A percentile compares a stretch with the other conserved stretches of the same genome.
Conservation (phyloP, 2,888 invertebrate species). For the Eupithecia subfuscata region DNA sequence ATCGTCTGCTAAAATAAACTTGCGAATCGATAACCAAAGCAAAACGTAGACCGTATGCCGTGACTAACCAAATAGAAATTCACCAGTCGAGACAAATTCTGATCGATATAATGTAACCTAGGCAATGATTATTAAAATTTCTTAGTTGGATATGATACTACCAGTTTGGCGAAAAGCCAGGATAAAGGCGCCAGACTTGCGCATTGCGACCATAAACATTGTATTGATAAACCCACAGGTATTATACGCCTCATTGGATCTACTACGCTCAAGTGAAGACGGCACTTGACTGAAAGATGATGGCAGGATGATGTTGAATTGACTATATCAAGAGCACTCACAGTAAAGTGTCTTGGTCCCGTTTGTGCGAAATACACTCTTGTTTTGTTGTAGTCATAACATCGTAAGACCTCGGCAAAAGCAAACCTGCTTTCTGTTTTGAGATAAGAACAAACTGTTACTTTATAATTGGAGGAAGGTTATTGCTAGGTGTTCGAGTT, state of each 20-base stretch:
- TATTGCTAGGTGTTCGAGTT: neutral
- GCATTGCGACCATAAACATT: slow-evolving; percentile 68
- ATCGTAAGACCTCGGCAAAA: neutral
- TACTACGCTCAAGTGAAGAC: slow-evolving; percentile 1
- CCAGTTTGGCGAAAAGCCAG: slow-evolving; percentile 67
- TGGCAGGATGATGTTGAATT: neutral
- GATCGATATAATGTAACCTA: slow-evolving; percentile 21
- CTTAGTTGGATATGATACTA: slow-evolving; percentile 39
- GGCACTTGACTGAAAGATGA: neutral
- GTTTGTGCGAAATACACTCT: neutral
- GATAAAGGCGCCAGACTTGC: slow-evolving; percentile 59
- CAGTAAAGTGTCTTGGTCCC: neutral
- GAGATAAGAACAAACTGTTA: neutral
- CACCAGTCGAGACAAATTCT: slow-evolving; percentile 9
- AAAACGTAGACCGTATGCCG: slow-evolving; percentile 13
- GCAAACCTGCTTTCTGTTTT: neutral
- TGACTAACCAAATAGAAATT: slow-evolving; percentile 26
- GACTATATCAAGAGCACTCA: neutral
- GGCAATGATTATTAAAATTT: slow-evolving; percentile 47
- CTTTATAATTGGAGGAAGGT: neutral
- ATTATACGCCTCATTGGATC: slow-evolving; percentile 15
- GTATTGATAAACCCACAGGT: slow-evolving; percentile 50
- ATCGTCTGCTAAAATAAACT: slow-evolving; percentile 19
- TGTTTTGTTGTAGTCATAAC: neutral
- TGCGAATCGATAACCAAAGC: slow-evolving; percentile 30